Evolutionary conservation across 2,797 vertebrate genomes (phyloP).

Genomic region (Microctenopoma lineatum): DNA sequence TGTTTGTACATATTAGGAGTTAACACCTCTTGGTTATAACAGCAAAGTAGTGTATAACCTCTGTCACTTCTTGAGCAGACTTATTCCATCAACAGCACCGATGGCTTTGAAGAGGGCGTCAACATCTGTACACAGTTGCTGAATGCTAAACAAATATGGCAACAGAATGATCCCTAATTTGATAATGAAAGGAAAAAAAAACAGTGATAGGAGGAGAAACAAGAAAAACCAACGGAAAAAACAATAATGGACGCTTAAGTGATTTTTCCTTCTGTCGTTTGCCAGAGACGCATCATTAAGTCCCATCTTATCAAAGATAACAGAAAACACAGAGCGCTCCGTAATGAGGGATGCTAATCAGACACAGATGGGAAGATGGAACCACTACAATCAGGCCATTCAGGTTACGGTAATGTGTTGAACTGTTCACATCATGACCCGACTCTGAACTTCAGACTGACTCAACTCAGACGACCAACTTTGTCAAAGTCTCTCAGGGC

Average conservation of each 20-base stretch:
- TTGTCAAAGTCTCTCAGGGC: constrained; percentile 24
- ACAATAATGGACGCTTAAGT: constrained; percentile 65
- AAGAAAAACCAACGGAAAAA: constrained; percentile 51
- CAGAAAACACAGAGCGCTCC: constrained; percentile 68
- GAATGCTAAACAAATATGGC: constrained; percentile 68
- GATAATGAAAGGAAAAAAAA: constrained; percentile 77
- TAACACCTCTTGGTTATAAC: constrained; percentile 13
- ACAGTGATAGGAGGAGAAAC: constrained; percentile 55
- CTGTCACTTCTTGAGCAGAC: constrained; percentile 8
- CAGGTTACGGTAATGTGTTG: constrained; percentile 46
- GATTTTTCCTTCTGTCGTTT: constrained; percentile 71
- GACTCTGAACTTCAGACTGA: constrained; percentile 43
- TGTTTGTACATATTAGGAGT: constrained; percentile 8
- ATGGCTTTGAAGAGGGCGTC: constrained; percentile 36
- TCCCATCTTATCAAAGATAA: constrained; percentile 70
- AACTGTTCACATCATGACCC: constrained; percentile 60
- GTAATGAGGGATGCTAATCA: constrained; percentile 64
- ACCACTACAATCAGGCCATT: constrained; percentile 39
- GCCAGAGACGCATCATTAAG: constrained; percentile 73
- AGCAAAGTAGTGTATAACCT: constrained; percentile 19
- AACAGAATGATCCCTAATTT: constrained; percentile 61
- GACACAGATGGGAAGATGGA: constrained; percentile 66
- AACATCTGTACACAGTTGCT: constrained; percentile 71
- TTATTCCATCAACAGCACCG: constrained; percentile 28
- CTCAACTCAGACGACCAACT: constrained; percentile 29